Evolutionary conservation across 2,797 vertebrate species (phyloP), one percentile per base, ranked within the genome.

Genomic region (Lithobates sylvaticus): DNA sequence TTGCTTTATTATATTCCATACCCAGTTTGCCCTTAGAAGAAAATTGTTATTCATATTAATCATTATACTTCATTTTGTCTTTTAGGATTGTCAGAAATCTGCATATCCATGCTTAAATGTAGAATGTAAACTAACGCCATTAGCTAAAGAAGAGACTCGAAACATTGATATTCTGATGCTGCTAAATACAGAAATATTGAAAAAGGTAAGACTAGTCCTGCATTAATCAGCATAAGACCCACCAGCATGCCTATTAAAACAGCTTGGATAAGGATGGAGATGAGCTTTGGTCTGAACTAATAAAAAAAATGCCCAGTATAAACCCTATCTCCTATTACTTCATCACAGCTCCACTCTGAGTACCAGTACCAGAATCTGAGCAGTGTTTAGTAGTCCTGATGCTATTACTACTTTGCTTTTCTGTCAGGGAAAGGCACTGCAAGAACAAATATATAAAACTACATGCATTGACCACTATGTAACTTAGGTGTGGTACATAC

Each of bases 121-220:
- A 90, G 95, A 91, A 82, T 99, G 98, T 92, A 95, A 91, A 34
- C 92, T 99, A 89, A 96, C 95, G 65, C 95, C 96, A 0, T 93
- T 98, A 71, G 90, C 96, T 78, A 99, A 97, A 93, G 97, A 97
- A 80, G 97, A 99, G 88, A 94, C 96, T 42, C 91, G 95, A 73
- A 95, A 94, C 85, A 95, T 99, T 88, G 96, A 97, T 88, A 88
- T 99, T 79, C 96, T 95, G 89, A 94, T 97, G 83, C 94, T 99
- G 42, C 95, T 99, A 88, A 99, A 99, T 93, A 99, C 97, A 0
- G 98, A 99, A 92, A 97, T 99, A 86, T 88, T 99, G 73, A 99
- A 98, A 86, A 97, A 94, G 95, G 98, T 99, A 91, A n/a, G 89
- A 86, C 9, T 85, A n/a, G 54, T 39, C 36, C 36, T 39, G 8